Percentiles rank a stretch among this genome's conserved stretches.
These are phyloP conservation scores for Carollia perspicillata DNA, from an alignment of 2,113 vertebrate species.

Conservation along the genomic window DNA sequence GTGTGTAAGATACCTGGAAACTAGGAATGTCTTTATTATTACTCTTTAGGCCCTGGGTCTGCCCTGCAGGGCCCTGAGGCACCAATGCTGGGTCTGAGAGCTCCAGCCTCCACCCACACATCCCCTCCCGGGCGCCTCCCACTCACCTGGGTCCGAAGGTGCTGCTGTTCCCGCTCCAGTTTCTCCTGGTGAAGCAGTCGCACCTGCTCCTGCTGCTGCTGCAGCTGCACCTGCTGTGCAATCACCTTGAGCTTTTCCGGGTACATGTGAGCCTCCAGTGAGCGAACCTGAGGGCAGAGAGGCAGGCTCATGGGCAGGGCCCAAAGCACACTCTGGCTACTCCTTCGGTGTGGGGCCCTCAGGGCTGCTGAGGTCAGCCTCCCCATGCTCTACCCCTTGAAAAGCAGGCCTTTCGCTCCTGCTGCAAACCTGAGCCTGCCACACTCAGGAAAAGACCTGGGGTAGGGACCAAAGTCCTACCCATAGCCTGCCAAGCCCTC, in stretches of 20 bases:
- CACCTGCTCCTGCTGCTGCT: slow-evolving; percentile 91
- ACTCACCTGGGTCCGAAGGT: slow-evolving; percentile 90
- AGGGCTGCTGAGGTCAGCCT: neutral
- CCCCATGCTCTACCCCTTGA: neutral
- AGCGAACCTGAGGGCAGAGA: slow-evolving; percentile 87
- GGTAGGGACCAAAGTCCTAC: neutral
- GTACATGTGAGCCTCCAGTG: slow-evolving; percentile 95
- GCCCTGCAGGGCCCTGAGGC: neutral
- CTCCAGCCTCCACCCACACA: neutral
- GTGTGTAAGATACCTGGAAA: neutral
- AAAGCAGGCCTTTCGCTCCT: neutral
- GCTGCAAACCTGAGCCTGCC: neutral
- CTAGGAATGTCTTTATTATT: neutral
- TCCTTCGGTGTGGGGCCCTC: neutral
- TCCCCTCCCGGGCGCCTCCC: rapidly evolving
- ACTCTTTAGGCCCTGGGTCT: neutral
- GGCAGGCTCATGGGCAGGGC: neutral
- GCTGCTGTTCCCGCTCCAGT: slow-evolving; percentile 87
- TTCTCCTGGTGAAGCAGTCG: slow-evolving; percentile 90
- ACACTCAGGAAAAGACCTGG: neutral
- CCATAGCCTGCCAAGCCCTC: neutral
- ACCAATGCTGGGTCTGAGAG: rapidly evolving
- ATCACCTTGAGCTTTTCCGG: slow-evolving; percentile 97
- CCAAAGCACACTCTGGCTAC: neutral
- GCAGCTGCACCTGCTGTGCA: slow-evolving; percentile 93